Percentiles rank a stretch among this genome's conserved stretches.
Conservation (phyloP, 2,797 vertebrate species). For the Hoplostethus atlanticus region DNA sequence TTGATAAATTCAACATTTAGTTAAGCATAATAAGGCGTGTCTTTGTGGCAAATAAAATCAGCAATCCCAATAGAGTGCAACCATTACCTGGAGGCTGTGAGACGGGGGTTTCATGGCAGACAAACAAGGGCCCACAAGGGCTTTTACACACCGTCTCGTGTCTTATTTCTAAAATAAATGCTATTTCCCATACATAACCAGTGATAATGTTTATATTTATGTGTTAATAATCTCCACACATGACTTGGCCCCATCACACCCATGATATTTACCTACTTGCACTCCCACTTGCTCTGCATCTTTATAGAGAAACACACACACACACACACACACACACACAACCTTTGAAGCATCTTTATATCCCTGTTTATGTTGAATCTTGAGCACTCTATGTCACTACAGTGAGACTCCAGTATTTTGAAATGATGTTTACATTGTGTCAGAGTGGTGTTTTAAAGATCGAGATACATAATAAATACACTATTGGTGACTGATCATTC, state of each 20-base stretch:
- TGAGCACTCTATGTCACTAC: too few relatives aligned
- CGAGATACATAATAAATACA: not conserved
- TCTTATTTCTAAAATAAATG: not conserved
- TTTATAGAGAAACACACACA: not conserved
- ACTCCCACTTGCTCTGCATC: not conserved
- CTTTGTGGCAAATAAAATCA: slow-evolving; percentile 8
- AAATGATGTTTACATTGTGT: not conserved
- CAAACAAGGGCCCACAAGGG: slow-evolving; percentile 16
- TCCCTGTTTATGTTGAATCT: not conserved
- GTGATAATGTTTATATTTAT: not conserved
- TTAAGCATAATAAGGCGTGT: slow-evolving; percentile 4
- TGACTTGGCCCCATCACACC: not conserved
- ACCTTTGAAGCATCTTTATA: not conserved
- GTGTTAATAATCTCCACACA: slow-evolving; percentile 7
- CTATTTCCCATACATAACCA: not conserved
- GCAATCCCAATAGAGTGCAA: slow-evolving; percentile 5
- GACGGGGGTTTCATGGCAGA: not conserved
- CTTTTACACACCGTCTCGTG: slow-evolving; percentile 10
- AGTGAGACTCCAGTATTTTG: not conserved
- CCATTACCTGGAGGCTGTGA: slow-evolving; percentile 24
- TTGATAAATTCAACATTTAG: slow-evolving; percentile 13
- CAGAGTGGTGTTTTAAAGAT: not conserved
- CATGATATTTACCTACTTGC: not conserved
- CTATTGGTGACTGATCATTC: not conserved
- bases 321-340: slow-evolving; percentile 5